Percentiles rank a stretch among this genome's conserved stretches.
These are phyloP conservation scores for Macrobrachium rosenbergii DNA, from an alignment of 1,140 invertebrate species.

Conservation along the genomic window DNA sequence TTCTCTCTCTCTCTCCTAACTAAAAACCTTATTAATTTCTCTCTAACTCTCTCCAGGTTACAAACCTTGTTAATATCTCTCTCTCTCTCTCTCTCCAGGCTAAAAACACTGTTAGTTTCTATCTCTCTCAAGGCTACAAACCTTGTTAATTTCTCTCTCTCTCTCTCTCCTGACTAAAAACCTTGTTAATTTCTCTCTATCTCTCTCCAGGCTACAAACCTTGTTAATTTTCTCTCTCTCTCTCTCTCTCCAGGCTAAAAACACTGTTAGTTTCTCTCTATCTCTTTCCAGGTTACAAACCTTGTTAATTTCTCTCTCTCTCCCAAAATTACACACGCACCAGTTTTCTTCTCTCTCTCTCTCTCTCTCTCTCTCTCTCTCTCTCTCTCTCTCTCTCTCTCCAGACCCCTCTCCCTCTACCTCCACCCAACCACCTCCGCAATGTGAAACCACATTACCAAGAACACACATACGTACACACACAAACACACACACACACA, in stretches of 20 bases:
- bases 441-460: background rate
- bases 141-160: background rate
- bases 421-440: slow-evolving; percentile 7
- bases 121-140: background rate
- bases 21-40: no score
- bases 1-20: no score
- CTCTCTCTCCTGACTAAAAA: background rate
- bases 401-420: background rate
- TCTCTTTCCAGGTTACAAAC: no score
- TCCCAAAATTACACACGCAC: no score
- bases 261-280: no score
- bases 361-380: slow-evolving; percentile 25
- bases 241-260: no score
- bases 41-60: no score
- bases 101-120: no score
- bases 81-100: background rate
- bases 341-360: slow-evolving; percentile 10
- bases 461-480: background rate
- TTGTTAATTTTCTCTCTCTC: no score
- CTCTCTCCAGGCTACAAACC: no score
- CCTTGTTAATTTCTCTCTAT: background rate
- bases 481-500: slow-evolving; percentile 1
- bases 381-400: slow-evolving; percentile 71
- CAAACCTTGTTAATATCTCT: no score
- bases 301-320: no score